Evolutionary conservation across 1,140 invertebrate species (phyloP).

Genomic region (Ladona fulva): DNA sequence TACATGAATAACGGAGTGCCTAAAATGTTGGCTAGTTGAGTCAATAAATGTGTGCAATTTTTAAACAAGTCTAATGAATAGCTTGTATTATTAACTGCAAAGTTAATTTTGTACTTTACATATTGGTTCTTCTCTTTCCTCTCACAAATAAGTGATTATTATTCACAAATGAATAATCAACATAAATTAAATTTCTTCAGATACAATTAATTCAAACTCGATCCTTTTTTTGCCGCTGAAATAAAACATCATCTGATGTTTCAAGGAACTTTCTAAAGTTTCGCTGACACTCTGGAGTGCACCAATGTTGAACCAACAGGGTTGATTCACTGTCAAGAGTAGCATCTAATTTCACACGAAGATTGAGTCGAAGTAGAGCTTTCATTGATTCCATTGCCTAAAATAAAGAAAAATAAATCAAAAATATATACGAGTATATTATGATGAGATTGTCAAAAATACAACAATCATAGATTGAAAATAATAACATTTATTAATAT

Average conservation of each 20-base stretch:
- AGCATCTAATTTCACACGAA: conserved; percentile 43
- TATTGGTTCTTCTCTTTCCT: background rate
- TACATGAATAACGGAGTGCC: no score
- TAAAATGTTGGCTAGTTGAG: no score
- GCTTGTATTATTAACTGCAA: no score
- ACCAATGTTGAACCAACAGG: conserved; percentile 54
- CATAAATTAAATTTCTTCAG: background rate
- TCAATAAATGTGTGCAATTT: no score
- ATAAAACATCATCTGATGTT: background rate
- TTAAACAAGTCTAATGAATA: no score
- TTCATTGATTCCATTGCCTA: conserved; percentile 53
- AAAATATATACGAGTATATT: background rate
- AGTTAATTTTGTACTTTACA: background rate
- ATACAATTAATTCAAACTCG: background rate
- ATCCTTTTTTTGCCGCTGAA: background rate
- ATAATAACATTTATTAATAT: no score
- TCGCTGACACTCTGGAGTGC: conserved; percentile 48
- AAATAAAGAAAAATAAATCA: conserved; percentile 27
- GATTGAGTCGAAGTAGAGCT: conserved; percentile 41
- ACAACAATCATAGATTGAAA: no score
- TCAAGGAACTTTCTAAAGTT: conserved; percentile 22
- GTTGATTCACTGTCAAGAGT: conserved; percentile 49
- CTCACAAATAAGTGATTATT: background rate
- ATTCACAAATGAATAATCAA: background rate
- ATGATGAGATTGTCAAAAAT: no score